Percentiles rank a stretch among this genome's conserved stretches.
phyloP scores from a whole-genome alignment of 2,888 invertebrate genomes.

The Rhodophaea formosa region DNA sequence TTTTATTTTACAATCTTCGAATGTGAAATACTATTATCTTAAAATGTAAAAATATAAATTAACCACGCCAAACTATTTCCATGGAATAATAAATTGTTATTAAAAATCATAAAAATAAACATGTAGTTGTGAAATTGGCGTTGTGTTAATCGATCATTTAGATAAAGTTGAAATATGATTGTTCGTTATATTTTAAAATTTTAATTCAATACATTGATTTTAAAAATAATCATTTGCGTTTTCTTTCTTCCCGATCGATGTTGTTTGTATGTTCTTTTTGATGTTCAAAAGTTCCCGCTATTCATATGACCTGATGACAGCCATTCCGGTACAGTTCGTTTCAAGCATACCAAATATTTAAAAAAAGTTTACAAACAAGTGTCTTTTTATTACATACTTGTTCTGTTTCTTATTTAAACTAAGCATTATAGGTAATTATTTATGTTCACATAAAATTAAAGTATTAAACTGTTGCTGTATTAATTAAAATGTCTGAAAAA shows the following conservation, averaged over 20 bases:
- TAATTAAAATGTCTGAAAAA: not conserved
- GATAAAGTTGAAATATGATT: slow-evolving; percentile 57
- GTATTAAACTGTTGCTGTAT: not conserved
- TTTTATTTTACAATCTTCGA: slow-evolving; percentile 11
- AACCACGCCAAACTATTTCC: slow-evolving; percentile 38
- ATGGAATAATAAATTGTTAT: slow-evolving; percentile 41
- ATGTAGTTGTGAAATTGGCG: slow-evolving; percentile 75
- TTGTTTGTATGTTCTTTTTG: not conserved
- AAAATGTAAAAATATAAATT: slow-evolving; percentile 29
- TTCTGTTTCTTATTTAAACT: not conserved
- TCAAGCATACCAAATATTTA: not conserved
- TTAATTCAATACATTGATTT: slow-evolving; percentile 70
- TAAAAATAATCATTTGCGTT: slow-evolving; percentile 34
- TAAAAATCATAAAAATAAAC: slow-evolving; percentile 48
- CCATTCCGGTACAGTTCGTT: slow-evolving; percentile 5
- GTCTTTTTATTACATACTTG: not conserved
- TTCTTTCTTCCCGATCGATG: not conserved
- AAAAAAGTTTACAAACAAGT: not conserved
- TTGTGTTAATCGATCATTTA: slow-evolving; percentile 70
- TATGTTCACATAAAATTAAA: not conserved
- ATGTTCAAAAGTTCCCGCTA: slow-evolving; percentile 2
- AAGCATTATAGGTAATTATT: not conserved
- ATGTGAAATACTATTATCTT: slow-evolving; percentile 25
- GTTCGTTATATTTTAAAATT: slow-evolving; percentile 75
- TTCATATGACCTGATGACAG: not conserved